A percentile compares a stretch with the other conserved stretches of the same genome.
These are phyloP conservation scores for Idaea biselata DNA, from an alignment of 2,888 invertebrate genomes.

Conservation along the genomic window DNA sequence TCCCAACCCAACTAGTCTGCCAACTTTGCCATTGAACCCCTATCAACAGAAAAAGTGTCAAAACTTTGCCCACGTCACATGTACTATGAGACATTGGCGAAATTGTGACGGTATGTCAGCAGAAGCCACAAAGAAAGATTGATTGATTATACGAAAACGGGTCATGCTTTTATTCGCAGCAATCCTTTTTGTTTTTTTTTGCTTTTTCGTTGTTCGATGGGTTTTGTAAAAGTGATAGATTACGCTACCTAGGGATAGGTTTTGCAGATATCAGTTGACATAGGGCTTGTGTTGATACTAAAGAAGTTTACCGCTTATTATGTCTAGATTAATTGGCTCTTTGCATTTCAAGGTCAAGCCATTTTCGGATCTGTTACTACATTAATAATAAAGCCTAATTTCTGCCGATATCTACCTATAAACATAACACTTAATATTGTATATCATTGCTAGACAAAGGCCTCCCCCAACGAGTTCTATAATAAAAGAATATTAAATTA, in stretches of 20 bases:
- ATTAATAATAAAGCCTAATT: too few relatives aligned
- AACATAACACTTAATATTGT: too few relatives aligned
- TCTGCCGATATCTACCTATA: too few relatives aligned
- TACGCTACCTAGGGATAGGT: background rate
- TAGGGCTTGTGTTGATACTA: background rate
- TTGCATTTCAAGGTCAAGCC: too few relatives aligned
- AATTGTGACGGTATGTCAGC: conserved; percentile 1
- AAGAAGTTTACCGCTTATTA: too few relatives aligned
- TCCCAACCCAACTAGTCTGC: background rate
- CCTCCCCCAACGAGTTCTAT: too few relatives aligned
- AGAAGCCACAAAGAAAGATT: conserved; percentile 1
- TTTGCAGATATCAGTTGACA: conserved; percentile 4
- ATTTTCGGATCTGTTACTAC: too few relatives aligned
- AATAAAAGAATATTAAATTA: too few relatives aligned
- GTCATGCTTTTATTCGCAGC: background rate
- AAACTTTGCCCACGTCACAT: background rate
- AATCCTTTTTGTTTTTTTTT: conserved; percentile 1
- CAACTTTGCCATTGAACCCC: background rate
- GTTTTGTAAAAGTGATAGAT: conserved; percentile 15
- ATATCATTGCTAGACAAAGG: too few relatives aligned
- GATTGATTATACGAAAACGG: conserved; percentile 1
- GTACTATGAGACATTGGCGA: background rate
- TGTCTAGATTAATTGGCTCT: too few relatives aligned
- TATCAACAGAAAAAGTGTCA: background rate
- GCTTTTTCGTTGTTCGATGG: background rate